Evolutionary conservation across 1,140 invertebrate species (phyloP), one percentile per base, ranked within the genome.

Genomic region (Philotrypesis tridentata): DNA sequence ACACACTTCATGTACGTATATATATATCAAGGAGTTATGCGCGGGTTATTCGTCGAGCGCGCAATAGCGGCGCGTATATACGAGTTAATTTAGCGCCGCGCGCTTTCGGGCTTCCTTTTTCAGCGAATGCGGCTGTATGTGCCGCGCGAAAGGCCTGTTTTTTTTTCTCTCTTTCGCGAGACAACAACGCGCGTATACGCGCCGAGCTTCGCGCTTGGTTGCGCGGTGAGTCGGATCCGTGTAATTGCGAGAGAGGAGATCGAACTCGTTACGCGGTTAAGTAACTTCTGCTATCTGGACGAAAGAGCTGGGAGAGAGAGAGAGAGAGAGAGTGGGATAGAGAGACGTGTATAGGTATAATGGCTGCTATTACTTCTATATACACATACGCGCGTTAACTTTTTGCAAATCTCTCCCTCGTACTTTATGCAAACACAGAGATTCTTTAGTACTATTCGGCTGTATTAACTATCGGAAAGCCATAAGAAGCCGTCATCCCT

Each of bases 61-160:
- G 48, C 48, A 37, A 37, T 55, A 4, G 23, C 25, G 12, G 63
- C 27, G 63, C 25, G 55, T 27, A 65, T 65, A 55, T 79, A 79
- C 43, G 77, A 71, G 48, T 83, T 78, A 76, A 83, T 83, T 83
- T 83, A 74, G 33, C 29, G 31, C 7, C 67, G 9, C 27, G 27
- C 55, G 6, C 27, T 40, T 33, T 21, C 17, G 21, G 48, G 7
- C 73, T 71, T 25, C 23, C 23, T 70, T 72, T 77, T 73, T 65
- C n/a, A 2, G n/a, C 7, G 14, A 55, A 17, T n/a, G 21, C n/a
- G 21, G 17, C 7, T n/a, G 17, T 17, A 48, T 3, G 5, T 48
- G 17, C 17, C 14, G 12, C 1, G 43, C 12, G 4, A 48, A 5
- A 48, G 43, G 17, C 14, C 0, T 21, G 43, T 48, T 17, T 48